A percentile compares a stretch with the other conserved stretches of the same genome.
Conservation (phyloP, 2,888 invertebrate genomes). For the Petrolisthes manimaculis region DNA sequence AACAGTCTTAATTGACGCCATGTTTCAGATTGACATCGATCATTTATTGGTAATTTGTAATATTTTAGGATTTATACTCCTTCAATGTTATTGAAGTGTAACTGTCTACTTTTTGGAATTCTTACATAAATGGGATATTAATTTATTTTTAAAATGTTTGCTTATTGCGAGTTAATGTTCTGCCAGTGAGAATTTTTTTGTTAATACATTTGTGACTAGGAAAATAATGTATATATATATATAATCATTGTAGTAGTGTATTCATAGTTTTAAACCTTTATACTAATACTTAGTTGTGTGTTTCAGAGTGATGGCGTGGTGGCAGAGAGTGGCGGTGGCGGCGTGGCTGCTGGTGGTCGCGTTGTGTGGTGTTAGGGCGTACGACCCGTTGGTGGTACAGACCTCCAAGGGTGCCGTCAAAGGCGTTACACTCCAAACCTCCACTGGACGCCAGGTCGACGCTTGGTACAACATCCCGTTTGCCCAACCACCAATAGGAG, state of each 20-base stretch:
- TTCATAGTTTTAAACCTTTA: neutral
- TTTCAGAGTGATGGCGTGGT: conserved; percentile 73
- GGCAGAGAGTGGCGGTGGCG: conserved; percentile 46
- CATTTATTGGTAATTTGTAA: too few species aligned
- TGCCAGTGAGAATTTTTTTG: too few species aligned
- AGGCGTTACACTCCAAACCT: conserved; percentile 81
- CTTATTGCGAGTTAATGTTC: neutral
- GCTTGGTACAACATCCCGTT: conserved; percentile 77
- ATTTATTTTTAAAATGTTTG: neutral
- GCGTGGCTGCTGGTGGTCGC: conserved; percentile 36
- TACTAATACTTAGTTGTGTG: neutral
- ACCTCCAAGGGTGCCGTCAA: conserved; percentile 81
- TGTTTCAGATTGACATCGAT: too few species aligned
- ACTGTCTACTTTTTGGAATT: too few species aligned
- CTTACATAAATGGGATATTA: too few species aligned
- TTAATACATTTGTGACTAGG: too few species aligned
- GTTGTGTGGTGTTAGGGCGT: conserved; percentile 32
- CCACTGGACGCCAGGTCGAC: conserved; percentile 81
- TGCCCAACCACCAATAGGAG: conserved; percentile 72
- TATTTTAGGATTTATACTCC: too few species aligned
- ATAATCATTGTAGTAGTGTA: neutral
- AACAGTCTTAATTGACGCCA: too few species aligned
- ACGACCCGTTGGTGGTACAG: conserved; percentile 76
- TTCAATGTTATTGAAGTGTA: too few species aligned
- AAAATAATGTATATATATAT: too few species aligned